These are phyloP conservation scores for Acrocephalus scirpaceus DNA, from an alignment of 2,797 vertebrate species.

Conservation along the genomic window DNA sequence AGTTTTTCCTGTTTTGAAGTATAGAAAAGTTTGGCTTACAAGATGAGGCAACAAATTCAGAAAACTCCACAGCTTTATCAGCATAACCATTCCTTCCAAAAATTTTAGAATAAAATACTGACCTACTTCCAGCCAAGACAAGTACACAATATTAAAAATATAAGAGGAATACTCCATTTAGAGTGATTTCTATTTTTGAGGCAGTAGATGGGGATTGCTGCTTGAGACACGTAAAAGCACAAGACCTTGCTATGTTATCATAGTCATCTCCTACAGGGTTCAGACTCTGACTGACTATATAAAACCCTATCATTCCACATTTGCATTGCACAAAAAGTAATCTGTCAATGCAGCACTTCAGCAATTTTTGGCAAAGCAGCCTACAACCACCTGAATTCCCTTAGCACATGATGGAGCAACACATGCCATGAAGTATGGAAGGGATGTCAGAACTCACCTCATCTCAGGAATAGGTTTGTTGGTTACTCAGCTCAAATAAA, in stretches of 20 bases:
- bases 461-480: background rate
- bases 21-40: background rate
- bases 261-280: background rate
- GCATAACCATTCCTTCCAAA: background rate
- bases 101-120: background rate
- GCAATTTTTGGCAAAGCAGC: background rate
- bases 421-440: background rate
- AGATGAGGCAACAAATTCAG: background rate
- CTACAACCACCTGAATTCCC: background rate
- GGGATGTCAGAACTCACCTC: background rate
- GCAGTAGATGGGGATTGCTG: background rate
- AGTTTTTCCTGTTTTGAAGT: background rate
- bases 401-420: background rate
- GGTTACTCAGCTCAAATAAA: background rate
- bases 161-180: background rate
- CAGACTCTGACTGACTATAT: background rate
- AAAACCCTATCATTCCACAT: background rate
- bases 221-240: background rate
- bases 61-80: background rate
- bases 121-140: background rate
- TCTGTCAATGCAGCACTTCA: background rate
- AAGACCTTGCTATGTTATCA: background rate
- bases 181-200: background rate
- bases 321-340: background rate
- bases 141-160: background rate